Base-by-base conservation (phyloP, 2,888 invertebrate species). In the Ligdia adustata region DNA sequence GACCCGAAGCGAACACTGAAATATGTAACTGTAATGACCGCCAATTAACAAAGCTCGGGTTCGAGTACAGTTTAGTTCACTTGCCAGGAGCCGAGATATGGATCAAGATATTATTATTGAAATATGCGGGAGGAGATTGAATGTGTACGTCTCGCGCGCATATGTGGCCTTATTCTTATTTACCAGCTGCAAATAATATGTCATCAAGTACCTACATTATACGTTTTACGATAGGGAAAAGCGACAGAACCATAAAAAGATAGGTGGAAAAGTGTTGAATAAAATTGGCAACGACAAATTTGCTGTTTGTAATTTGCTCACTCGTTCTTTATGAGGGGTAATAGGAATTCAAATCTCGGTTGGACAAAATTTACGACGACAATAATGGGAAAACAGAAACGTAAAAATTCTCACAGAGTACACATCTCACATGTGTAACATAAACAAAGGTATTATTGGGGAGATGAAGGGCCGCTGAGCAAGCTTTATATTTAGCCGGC, bases 1-100 rank as follows among this genome's bases (percentile, higher is more conserved):
- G 62, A 72, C 69, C 67, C 69, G 67, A 66, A 64, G 43, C 69
- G 67, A 66, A 67, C 74, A 69, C 75, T 74, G 74, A 87, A 86
- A 82, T 85, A 82, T 83, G 82, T 84, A 79, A 82, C 79, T 73
- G 72, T 86, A 86, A 88, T 87, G 80, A 86, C 76, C 69, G 77
- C 69, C 82, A 89, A 89, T 89, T 89, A 89, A 85, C 77, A 73
- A 82, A 79, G 77, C 78, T 74, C 79, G 81, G 75, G 82, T 84
- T 78, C 64, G 75, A 65, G 79, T 71, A 74, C 77, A 72, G 72
- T 67, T 78, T 72, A 69, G 68, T 75, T 71, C 67, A 75, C 78
- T 75, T 69, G 66, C 63, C 57, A 62, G 62, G 72, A 71, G 66
- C 58, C 60, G 58, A 3, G 61, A 65, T 62, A 64, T 68, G 55